These are phyloP conservation scores for Mesocentrotus franciscanus DNA, from an alignment of 53 echinoderm and acorn worm genomes.

Conservation along the genomic window DNA sequence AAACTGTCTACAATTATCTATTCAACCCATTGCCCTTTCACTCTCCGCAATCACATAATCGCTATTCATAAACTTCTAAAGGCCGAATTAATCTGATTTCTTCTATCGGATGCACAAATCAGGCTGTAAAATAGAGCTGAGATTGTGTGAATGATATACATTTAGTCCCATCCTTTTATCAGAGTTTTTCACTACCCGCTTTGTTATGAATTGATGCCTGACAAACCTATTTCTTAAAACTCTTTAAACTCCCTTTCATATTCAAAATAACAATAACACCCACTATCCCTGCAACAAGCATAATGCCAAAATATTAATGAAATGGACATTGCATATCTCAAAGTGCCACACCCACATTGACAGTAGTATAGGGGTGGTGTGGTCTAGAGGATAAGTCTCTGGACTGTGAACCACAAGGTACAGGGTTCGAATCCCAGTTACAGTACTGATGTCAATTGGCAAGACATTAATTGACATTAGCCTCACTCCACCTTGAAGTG, in stretches of 20 bases:
- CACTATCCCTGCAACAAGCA: not conserved
- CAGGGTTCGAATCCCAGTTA: too few relatives aligned
- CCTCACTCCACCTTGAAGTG: too few relatives aligned
- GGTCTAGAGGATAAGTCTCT: too few relatives aligned
- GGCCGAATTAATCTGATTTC: slow-evolving; percentile 1
- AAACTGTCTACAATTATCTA: not conserved
- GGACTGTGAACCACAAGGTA: too few relatives aligned
- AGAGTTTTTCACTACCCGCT: not conserved
- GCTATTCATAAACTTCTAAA: not conserved
- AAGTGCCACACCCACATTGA: not conserved
- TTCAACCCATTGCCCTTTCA: not conserved
- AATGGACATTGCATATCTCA: not conserved
- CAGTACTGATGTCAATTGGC: too few relatives aligned
- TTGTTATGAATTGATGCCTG: not conserved
- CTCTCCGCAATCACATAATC: slow-evolving; percentile 29
- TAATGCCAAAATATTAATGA: not conserved
- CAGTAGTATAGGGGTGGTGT: not conserved
- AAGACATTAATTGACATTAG: too few relatives aligned
- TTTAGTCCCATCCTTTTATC: not conserved
- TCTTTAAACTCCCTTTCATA: not conserved
- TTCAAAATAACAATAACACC: not conserved
- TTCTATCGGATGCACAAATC: not conserved
- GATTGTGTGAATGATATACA: not conserved
- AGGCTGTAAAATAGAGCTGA: not conserved
- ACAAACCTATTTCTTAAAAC: not conserved